phyloP scores from a whole-genome alignment of 1,140 invertebrate species.

The Drosophila simulans region DNA sequence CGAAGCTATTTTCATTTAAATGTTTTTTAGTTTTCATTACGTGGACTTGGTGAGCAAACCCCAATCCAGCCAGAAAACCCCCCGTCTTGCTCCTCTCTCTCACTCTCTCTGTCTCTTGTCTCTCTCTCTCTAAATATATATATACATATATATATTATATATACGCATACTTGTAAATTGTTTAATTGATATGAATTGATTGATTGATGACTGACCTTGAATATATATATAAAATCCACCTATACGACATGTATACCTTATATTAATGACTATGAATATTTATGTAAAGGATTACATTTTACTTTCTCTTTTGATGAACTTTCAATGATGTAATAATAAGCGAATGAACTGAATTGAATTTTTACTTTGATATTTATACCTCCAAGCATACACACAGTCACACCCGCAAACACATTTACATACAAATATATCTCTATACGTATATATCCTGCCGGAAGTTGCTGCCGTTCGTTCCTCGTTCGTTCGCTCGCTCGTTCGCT shows the following conservation, averaged over 20 bases:
- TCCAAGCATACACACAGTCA: conserved; percentile 33
- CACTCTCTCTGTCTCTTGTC: conserved; percentile 54
- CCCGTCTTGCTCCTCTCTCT: conserved; percentile 62
- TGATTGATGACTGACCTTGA: conserved; percentile 61
- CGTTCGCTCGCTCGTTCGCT: conserved; percentile 67
- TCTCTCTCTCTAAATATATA: conserved; percentile 59
- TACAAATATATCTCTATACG: conserved; percentile 51
- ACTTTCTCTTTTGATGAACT: conserved; percentile 74
- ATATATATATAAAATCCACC: conserved; percentile 56
- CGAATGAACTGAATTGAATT: conserved; percentile 80
- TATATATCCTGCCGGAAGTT: conserved; percentile 60
- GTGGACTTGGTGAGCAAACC: conserved; percentile 73
- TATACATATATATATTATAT: conserved; percentile 45
- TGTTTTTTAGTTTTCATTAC: conserved; percentile 60
- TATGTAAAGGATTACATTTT: conserved; percentile 63
- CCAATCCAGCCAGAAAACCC: conserved; percentile 33
- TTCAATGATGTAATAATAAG: conserved; percentile 80
- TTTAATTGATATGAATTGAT: conserved; percentile 66
- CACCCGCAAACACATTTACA: conserved; percentile 32
- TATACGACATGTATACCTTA: conserved; percentile 57
- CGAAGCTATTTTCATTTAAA: conserved; percentile 31
- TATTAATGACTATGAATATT: conserved; percentile 75
- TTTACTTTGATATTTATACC: conserved; percentile 78
- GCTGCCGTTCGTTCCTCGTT: conserved; percentile 71
- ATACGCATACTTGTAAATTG: conserved; percentile 62